Evolutionary conservation across 37 sponge, comb jelly and placozoan species (phyloP).

Genomic region (Hexactinellida sp.): DNA sequence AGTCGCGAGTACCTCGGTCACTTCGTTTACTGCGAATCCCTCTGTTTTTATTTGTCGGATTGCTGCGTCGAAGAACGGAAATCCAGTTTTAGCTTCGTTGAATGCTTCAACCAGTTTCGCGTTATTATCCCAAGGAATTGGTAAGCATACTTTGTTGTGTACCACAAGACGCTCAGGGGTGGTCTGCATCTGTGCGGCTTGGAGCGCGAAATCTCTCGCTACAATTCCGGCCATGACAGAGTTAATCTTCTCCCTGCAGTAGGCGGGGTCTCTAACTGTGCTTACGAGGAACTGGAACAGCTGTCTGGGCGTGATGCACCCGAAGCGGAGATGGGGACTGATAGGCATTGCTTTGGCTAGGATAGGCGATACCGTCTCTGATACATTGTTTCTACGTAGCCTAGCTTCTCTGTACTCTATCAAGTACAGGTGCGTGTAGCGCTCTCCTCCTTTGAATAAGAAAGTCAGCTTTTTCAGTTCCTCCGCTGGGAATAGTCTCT

Average conservation of each 20-base stretch:
- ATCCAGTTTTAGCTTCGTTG: conserved; percentile 60
- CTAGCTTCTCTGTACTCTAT: not conserved
- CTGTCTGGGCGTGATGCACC: conserved; percentile 61
- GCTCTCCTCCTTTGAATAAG: not conserved
- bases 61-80: conserved; percentile 79
- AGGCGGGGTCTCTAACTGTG: not conserved
- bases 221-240: not conserved
- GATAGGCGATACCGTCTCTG: not conserved
- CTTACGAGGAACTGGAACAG: conserved; percentile 24
- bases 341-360: conserved; percentile 10
- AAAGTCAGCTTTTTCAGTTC: not conserved
- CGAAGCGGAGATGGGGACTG: conserved; percentile 70
- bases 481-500: not conserved
- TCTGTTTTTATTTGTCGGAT: conserved; percentile 53
- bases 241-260: not conserved
- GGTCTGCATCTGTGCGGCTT: not conserved
- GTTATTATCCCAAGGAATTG: conserved; percentile 70
- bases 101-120: conserved; percentile 24
- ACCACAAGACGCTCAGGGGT: not conserved
- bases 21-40: conserved; percentile 65
- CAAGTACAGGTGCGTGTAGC: not conserved
- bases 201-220: conserved; percentile 10
- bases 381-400: not conserved
- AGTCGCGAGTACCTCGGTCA: conserved; percentile 57
- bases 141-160: not conserved